These are phyloP conservation scores for Drosophila anomalipes DNA, from an alignment of 2,888 invertebrate species.

Conservation along the genomic window DNA sequence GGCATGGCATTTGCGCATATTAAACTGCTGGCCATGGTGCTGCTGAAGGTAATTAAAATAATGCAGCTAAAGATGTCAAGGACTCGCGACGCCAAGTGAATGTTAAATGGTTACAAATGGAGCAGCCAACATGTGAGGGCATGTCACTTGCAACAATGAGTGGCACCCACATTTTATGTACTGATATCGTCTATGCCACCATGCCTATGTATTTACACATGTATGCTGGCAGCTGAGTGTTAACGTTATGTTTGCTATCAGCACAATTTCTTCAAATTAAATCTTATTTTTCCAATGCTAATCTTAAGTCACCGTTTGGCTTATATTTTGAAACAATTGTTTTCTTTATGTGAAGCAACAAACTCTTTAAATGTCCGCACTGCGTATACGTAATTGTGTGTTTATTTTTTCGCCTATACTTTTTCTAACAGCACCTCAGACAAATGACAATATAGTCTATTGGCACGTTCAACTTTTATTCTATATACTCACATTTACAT, in stretches of 20 bases:
- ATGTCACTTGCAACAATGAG: constrained; percentile 30
- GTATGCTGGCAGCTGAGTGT: not conserved
- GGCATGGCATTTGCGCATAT: constrained; percentile 49
- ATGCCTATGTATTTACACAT: not conserved
- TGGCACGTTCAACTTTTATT: constrained; percentile 18
- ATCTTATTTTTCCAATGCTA: not conserved
- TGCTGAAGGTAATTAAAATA: constrained; percentile 74
- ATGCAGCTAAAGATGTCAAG: constrained; percentile 74
- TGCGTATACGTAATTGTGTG: constrained; percentile 25
- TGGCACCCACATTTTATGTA: constrained; percentile 10
- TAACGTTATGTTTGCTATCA: not conserved
- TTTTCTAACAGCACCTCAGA: not conserved
- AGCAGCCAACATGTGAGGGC: constrained; percentile 3
- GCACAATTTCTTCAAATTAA: not conserved
- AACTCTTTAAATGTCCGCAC: not conserved
- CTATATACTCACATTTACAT: constrained; percentile 15
- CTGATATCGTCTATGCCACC: constrained; percentile 8
- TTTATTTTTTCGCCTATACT: not conserved
- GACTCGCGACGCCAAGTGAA: constrained; percentile 67
- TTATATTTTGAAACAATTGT: not conserved
- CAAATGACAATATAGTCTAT: constrained; percentile 1
- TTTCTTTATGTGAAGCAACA: not conserved
- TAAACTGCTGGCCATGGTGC: constrained; percentile 23
- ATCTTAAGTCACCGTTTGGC: not conserved
- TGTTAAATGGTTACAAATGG: constrained; percentile 56